Base-by-base conservation (phyloP, 1,140 invertebrate genomes). In the Aphelenchoides fujianensis region DNA sequence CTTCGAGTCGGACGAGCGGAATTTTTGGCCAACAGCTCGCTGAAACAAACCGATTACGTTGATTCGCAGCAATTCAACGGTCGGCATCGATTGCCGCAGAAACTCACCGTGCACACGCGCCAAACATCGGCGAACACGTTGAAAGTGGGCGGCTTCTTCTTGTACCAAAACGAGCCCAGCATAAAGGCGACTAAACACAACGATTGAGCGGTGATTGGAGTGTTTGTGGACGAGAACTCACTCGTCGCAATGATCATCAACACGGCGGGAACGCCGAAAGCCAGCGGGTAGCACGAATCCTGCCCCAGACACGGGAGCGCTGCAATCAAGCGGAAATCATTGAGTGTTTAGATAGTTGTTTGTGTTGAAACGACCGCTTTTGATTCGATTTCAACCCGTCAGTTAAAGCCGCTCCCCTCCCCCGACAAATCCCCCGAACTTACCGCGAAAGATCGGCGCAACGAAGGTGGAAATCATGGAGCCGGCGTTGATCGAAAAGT, bases 21-120 rank as follows among this genome's bases (percentile, higher is more conserved):
- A 96, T 87, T 53, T 94, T 88, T 73, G 91, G 92, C 1, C 94
- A 94, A 1, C 91, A 89, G 81, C 95, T 95, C 75, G 96, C 94
- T 34, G 92, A 88, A 76, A 95, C 92, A 86, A 95, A 95, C 84
- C 95, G 95, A 0, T n/a, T n/a, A n/a, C n/a, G n/a, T n/a, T n/a
- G n/a, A n/a, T n/a, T 94, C 85, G 76, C 34, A 94, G 85, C 95
- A n/a, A n/a, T n/a, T n/a, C n/a, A n/a, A n/a, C n/a, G n/a, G n/a
- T n/a, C n/a, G n/a, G n/a, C n/a, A n/a, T n/a, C n/a, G n/a, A n/a
- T n/a, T n/a, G n/a, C n/a, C n/a, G n/a, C n/a, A n/a, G n/a, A n/a
- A n/a, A 96, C 75, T 61, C 69, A 67, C 30, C 66, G 16, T 41
- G 2, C 16, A 61, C 1, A 61, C 27, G 27, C n/a, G 1, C 3